Evolutionary conservation across 2,113 vertebrate genomes (phyloP), one percentile per base, ranked within the genome.

Genomic region (Tiliqua scincoides): DNA sequence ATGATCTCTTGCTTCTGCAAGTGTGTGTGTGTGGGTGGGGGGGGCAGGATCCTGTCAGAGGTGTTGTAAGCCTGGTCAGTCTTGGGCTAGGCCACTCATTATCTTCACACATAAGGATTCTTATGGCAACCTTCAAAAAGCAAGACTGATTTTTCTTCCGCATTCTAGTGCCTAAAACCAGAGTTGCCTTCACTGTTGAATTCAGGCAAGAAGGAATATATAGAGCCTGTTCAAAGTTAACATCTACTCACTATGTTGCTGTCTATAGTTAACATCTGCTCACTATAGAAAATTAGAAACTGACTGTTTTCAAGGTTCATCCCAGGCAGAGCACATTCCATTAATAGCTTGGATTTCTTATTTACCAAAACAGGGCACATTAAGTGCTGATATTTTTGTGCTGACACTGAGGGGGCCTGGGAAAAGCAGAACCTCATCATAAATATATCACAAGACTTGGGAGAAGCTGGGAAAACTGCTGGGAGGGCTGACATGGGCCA

Each of bases 381-480:
- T 73, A 20, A 62, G n/a, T 17, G 7, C 6, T 57, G 23, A 35
- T 62, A 85, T 75, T 85, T 82, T 82, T 76, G 43, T 59, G 15
- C 37, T 68, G 62, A 83, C 80, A 79, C 30, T 27, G 27, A 9
- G 52, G 59, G 43, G 74, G 61, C 80, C 48, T 86, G 88, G 68
- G 80, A 83, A 86, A 83, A 48, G 23, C 68, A 30, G 23, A 23
- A 12, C 27, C 30, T 61, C 37, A 43, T 43, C 52, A 1, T 74
- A 35, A 86, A 57, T 20, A 35, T 83, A 80, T 72, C 84, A 67
- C 30, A 67, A 79, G 18, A 8, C 32, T 82, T 65, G 70, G 23
- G 52, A 79, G 35, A 61, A 48, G 57, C 20, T 59, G 68, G 30
- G 74, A 76, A 89, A 89, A 82, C 14, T 27, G 35, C 32, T 75